Percentiles rank a stretch among this genome's conserved stretches.
Conservation (phyloP, 2,888 invertebrate genomes). For the Dicyrtoma fusca region DNA sequence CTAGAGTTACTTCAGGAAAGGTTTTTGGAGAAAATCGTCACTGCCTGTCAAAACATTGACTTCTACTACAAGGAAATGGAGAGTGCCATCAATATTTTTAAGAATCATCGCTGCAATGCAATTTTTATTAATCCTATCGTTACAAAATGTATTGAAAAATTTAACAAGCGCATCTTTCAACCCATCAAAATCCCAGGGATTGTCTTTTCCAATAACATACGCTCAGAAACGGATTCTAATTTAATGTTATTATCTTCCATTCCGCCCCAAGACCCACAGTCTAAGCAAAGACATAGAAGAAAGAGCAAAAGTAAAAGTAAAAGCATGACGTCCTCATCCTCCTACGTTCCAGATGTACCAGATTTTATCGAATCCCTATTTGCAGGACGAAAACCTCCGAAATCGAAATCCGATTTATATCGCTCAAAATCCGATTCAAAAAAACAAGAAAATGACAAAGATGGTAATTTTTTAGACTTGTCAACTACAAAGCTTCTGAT, state of each 20-base stretch:
- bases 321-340: background rate
- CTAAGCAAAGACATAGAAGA: background rate
- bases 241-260: too few relatives aligned
- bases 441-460: background rate
- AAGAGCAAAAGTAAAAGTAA: background rate
- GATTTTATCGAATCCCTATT: slow-evolving; percentile 31
- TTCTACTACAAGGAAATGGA: slow-evolving; percentile 28
- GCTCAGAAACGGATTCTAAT: too few relatives aligned
- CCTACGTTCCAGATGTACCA: slow-evolving; percentile 13
- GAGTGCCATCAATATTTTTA: slow-evolving; percentile 12
- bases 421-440: background rate
- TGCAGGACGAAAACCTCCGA: slow-evolving; percentile 2
- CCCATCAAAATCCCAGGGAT: slow-evolving; percentile 4
- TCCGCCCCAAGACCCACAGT: background rate
- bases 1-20: background rate
- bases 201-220: too few relatives aligned
- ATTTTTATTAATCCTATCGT: slow-evolving; percentile 28
- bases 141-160: slow-evolving; percentile 16
- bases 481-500: background rate
- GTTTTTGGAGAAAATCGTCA: slow-evolving; percentile 12
- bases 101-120: slow-evolving; percentile 26
- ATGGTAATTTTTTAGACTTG: background rate
- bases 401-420: background rate
- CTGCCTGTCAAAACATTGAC: slow-evolving; percentile 27
- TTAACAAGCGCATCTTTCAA: slow-evolving; percentile 6